Conservation (phyloP, 2,113 vertebrate genomes). For the Gnathonemus longibarbis region DNA sequence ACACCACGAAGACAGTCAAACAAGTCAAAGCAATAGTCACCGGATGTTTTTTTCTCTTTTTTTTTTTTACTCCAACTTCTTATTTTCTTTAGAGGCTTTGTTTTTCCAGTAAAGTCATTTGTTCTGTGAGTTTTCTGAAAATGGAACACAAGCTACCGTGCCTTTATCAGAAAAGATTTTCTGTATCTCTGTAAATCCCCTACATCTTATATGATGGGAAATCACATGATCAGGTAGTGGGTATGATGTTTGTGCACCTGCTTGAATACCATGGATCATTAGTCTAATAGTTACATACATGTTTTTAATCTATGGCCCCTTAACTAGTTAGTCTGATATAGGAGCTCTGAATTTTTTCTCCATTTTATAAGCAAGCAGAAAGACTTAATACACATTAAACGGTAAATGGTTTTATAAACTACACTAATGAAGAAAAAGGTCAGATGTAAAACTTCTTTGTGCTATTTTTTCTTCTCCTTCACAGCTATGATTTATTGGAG, state of each 20-base stretch:
- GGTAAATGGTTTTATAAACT: neutral
- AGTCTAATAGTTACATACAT: neutral
- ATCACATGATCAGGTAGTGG: neutral
- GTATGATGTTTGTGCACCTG: neutral
- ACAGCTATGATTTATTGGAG: slow-evolving; percentile 36
- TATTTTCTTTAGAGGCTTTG: neutral
- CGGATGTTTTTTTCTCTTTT: neutral
- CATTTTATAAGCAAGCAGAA: slow-evolving; percentile 23
- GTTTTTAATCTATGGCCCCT: neutral
- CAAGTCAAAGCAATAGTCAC: neutral
- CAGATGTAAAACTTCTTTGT: neutral
- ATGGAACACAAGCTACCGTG: neutral
- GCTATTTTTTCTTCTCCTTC: slow-evolving; percentile 3
- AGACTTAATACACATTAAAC: neutral
- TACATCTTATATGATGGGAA: neutral
- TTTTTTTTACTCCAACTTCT: neutral
- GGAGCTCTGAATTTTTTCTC: neutral
- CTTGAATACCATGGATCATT: neutral
- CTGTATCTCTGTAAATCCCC: neutral
- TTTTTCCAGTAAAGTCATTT: neutral
- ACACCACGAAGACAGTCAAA: neutral
- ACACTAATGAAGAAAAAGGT: slow-evolving; percentile 28
- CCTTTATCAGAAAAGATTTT: neutral
- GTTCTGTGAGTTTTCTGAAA: neutral
- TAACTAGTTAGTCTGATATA: neutral